phyloP scores from a whole-genome alignment of 2,113 vertebrate species.

The Megaptera novaeangliae region DNA sequence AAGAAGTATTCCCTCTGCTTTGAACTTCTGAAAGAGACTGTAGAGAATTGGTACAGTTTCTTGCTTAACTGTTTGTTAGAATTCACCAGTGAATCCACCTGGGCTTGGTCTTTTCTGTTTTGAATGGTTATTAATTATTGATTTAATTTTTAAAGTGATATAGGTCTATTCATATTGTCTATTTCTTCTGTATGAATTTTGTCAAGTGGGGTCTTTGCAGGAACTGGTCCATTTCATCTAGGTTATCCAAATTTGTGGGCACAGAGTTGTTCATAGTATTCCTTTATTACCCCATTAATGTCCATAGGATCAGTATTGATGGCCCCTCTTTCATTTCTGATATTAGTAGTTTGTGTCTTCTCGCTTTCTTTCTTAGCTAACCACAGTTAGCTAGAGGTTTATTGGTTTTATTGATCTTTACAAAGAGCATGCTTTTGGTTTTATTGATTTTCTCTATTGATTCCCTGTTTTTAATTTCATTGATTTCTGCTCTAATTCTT shows the following conservation, averaged over 20 bases:
- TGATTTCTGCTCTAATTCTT: background rate
- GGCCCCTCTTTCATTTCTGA: background rate
- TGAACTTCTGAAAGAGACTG: background rate
- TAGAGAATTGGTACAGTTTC: background rate
- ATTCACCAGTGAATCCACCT: background rate
- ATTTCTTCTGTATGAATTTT: background rate
- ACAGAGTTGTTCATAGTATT: background rate
- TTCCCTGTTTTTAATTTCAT: background rate
- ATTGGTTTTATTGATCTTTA: background rate
- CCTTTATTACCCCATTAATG: background rate
- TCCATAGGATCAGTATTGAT: background rate
- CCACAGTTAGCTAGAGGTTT: background rate
- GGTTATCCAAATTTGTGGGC: background rate
- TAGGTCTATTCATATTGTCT: background rate
- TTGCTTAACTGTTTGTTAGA: background rate
- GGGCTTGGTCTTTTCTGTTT: background rate
- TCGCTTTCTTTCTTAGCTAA: background rate
- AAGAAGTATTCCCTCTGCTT: background rate
- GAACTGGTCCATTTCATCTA: background rate
- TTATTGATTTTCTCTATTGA: background rate
- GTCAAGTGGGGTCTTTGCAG: background rate
- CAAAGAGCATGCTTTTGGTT: background rate
- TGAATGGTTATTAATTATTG: background rate
- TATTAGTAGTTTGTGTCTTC: background rate
- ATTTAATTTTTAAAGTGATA: background rate